These are phyloP conservation scores for Chelon auratus DNA, from an alignment of 2,797 vertebrate genomes.

Conservation along the genomic window DNA sequence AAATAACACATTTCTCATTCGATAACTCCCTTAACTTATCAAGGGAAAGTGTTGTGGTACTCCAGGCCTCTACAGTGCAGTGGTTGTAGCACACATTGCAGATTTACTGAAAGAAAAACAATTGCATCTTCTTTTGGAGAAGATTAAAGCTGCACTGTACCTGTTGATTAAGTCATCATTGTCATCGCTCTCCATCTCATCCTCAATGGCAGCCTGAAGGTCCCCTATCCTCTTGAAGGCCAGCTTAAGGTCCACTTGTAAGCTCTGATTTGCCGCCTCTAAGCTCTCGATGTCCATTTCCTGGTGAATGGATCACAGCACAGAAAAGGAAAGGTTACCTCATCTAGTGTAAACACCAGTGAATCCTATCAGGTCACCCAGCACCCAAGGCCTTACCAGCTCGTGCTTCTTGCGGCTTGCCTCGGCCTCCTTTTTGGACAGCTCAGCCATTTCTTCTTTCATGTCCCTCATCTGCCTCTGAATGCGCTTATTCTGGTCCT, in stretches of 20 bases:
- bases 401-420: slow-evolving; percentile 98
- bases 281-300: slow-evolving; percentile 98
- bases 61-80: slow-evolving; percentile 19
- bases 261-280: slow-evolving; percentile 98
- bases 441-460: slow-evolving; percentile 96
- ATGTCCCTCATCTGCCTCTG: slow-evolving; percentile 94
- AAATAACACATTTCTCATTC: slow-evolving; percentile 48
- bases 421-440: slow-evolving; percentile 95
- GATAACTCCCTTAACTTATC: slow-evolving; percentile 18
- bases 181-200: slow-evolving; percentile 98
- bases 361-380: slow-evolving; percentile 26
- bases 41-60: background rate
- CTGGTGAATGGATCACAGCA: slow-evolving; percentile 82
- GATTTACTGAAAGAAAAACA: slow-evolving; percentile 28
- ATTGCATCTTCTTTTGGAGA: background rate
- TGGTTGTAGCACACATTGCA: slow-evolving; percentile 16
- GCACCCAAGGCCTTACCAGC: slow-evolving; percentile 84
- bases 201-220: slow-evolving; percentile 97
- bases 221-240: slow-evolving; percentile 99
- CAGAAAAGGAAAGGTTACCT: slow-evolving; percentile 58
- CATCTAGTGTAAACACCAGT: slow-evolving; percentile 15
- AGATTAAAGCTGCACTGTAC: slow-evolving; percentile 72
- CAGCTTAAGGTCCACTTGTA: slow-evolving; percentile 96
- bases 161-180: slow-evolving; percentile 97
- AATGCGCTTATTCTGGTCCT: slow-evolving; percentile 96